These are phyloP conservation scores for Stichodactyla mertensii DNA, from an alignment of 64 coral and sea anemone genomes.

Conservation along the genomic window DNA sequence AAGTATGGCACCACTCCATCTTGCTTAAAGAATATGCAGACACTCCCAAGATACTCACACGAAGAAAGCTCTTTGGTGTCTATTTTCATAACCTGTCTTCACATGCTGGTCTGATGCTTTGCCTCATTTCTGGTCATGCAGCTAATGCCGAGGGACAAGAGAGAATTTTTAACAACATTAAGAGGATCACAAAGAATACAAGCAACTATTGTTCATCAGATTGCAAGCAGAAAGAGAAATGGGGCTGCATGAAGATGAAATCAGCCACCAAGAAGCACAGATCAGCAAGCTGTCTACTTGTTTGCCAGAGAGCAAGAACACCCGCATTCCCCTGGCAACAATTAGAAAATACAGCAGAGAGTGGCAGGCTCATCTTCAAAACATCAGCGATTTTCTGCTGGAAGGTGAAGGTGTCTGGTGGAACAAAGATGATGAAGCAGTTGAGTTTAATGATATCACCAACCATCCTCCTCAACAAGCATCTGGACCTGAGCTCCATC, in stretches of 20 bases:
- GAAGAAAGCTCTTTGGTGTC: conserved; percentile 58
- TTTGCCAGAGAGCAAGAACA: background rate
- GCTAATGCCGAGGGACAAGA: conserved; percentile 53
- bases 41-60: conserved; percentile 25
- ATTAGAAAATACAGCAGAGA: conserved; percentile 9
- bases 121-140: conserved; percentile 31
- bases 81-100: conserved; percentile 42
- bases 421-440: background rate
- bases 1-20: conserved; percentile 28
- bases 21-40: conserved; percentile 15
- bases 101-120: conserved; percentile 16
- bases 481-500: conserved; percentile 1
- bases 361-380: conserved; percentile 32
- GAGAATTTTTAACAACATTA: conserved; percentile 50
- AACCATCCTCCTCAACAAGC: background rate
- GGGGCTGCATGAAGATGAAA: background rate
- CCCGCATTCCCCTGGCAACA: background rate
- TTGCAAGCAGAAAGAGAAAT: conserved; percentile 24
- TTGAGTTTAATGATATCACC: conserved; percentile 31
- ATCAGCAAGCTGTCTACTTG: background rate
- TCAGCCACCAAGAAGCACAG: background rate
- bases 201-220: conserved; percentile 34
- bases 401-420: conserved; percentile 40
- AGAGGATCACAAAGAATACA: conserved; percentile 39
- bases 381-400: conserved; percentile 33